Base-by-base conservation (phyloP, 2,797 vertebrate species). In the Muscicapa comitata region DNA sequence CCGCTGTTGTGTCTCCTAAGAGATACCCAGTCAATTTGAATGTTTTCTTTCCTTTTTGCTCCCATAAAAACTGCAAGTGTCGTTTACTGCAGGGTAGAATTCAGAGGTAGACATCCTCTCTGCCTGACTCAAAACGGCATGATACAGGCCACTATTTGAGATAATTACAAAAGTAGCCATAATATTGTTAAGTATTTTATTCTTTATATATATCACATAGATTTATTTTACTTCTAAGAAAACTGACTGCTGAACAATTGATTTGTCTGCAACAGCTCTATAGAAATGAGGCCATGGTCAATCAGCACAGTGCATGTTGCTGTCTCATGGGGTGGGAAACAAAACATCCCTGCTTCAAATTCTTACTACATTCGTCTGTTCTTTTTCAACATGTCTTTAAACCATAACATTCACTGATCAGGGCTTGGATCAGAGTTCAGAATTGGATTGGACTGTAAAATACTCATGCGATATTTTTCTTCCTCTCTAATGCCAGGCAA, bases 221-320 rank as follows among this genome's bases (percentile, higher is more conserved):
- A 61, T 77, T 57, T 57, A 77, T 77, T 89, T 87, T 54, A 80
- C 37, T 67, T 66, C 37, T 79, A 42, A 71, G 68, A 38, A 82
- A 85, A 59, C 12, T 9, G 31, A 48, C 53, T 68, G 50, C 53
- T 72, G 61, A 86, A 71, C 57, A 74, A 74, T 5, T 76, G 29
- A 73, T 67, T 54, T 74, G 19, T 33, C 50, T 74, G 45, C 35
- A n/a, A n/a, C 42, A 76, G 72, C 75, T 48, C 24, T 42, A 37
- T 13, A 71, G 57, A 58, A 14, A 59, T 1, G 45, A 90, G 45
- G 38, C 38, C 4, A 6, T 0, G 6, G 53, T 65, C 84, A 53
- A 18, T 26, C 55, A 81, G 80, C 54, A 54, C 66, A 89, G 58
- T 2, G 7, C 10, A 21, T 3, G 11, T 29, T 67, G 78, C 67